phyloP scores from a whole-genome alignment of 1,140 invertebrate genomes.

The Melanaphis sacchari region DNA sequence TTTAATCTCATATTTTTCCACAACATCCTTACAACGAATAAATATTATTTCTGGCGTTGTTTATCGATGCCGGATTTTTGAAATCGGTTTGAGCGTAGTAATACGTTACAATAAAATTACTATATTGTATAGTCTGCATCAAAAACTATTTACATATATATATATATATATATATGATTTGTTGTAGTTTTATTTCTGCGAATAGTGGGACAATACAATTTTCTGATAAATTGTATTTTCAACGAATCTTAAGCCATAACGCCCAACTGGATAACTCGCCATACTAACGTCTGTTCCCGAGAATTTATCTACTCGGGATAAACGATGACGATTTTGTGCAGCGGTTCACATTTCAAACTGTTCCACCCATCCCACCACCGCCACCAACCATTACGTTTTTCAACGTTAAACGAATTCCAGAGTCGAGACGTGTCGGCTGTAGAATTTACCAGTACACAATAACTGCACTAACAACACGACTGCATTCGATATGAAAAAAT shows the following conservation, averaged over 20 bases:
- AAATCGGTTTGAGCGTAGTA: background rate
- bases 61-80: background rate
- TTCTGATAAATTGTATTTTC: slow-evolving; percentile 9
- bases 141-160: background rate
- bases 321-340: background rate
- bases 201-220: background rate
- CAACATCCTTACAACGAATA: background rate
- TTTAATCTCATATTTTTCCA: background rate
- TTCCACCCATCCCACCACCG: background rate
- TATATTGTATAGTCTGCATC: background rate
- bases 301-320: background rate
- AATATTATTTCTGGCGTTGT: background rate
- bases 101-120: background rate
- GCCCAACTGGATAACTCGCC: background rate
- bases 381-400: background rate
- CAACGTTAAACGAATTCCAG: slow-evolving; percentile 39
- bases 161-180: background rate
- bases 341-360: background rate
- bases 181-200: background rate
- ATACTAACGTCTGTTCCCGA: background rate
- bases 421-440: background rate
- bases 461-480: background rate
- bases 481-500: background rate
- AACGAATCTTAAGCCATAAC: background rate
- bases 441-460: background rate